These are phyloP conservation scores for Phyllotis vaccarum DNA, from an alignment of 2,797 vertebrate genomes.

Conservation along the genomic window DNA sequence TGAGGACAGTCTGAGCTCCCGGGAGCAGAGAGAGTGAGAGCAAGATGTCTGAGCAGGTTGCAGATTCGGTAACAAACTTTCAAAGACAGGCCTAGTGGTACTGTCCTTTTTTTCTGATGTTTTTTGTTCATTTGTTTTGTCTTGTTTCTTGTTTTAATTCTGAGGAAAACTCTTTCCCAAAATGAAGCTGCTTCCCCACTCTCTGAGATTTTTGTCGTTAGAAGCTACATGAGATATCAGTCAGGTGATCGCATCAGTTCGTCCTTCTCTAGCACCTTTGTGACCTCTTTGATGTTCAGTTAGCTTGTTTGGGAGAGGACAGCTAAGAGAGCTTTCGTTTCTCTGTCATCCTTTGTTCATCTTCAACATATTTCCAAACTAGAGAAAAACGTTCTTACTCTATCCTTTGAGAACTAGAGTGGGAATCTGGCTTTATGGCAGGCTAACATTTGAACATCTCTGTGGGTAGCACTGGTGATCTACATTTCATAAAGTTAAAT, in stretches of 20 bases:
- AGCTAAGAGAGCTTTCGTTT: neutral
- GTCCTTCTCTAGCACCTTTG: neutral
- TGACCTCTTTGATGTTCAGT: slow-evolving; percentile 9
- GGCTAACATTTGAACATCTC: neutral
- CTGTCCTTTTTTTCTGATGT: neutral
- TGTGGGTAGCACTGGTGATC: too few species aligned
- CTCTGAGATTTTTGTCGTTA: neutral
- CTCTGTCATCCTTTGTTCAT: neutral
- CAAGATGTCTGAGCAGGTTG: neutral
- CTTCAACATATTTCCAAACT: slow-evolving; percentile 13
- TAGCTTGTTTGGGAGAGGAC: neutral
- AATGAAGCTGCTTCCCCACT: neutral
- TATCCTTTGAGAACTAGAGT: neutral
- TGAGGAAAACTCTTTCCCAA: neutral
- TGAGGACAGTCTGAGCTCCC: neutral
- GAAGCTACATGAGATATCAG: neutral
- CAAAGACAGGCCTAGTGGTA: neutral
- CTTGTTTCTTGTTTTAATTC: neutral
- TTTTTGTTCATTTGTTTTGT: too few species aligned
- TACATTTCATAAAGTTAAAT: neutral
- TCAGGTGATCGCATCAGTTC: neutral
- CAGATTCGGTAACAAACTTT: neutral
- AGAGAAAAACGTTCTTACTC: neutral
- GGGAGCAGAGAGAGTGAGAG: neutral
- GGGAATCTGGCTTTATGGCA: neutral